Evolutionary conservation across 2,113 vertebrate species (phyloP), one percentile per base, ranked within the genome.

Genomic region (Camelus dromedarius): DNA sequence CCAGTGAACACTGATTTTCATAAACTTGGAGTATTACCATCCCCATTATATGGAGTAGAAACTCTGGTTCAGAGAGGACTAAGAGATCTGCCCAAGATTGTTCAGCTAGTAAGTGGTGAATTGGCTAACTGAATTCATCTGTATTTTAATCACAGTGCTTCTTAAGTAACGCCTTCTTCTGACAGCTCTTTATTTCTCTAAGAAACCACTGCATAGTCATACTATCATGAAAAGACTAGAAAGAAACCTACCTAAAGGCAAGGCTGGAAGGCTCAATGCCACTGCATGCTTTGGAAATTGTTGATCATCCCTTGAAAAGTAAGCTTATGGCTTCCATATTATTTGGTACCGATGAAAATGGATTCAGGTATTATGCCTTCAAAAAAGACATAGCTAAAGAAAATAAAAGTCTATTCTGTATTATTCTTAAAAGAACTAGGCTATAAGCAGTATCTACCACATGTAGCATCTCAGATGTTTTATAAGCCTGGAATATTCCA

Each of bases 371-470:
- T 87, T 32, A 82, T 58, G 89, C 12, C 4, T 95, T 92, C 84
- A 35, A 75, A 75, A 97, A 35, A 85, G 46, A 83, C 30, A 75
- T 32, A 69, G 52, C 56, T 18, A 66, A 73, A 92, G 56, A 92
- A 91, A 97, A 85, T 70, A 91, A 97, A 86, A 70, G 60, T 35
- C 0, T 3, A 4, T 88, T 79, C 62, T 70, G 2, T 83, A 66
- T 80, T 86, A 96, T 64, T 67, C 32, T 16, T 96, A 77, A 84
- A 64, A 87, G 80, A 86, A 82, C 77, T 67, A 76, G 70, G 88
- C 48, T 32, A 58, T 35, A 83, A 67, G 11, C 76, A 95, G 26
- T 80, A 73, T 54, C 50, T 75, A 75, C 14, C 48, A 85, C 54
- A 54, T 60, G 16, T 32, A 76, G 80, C 88, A 89, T 87, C 75